Percentiles rank a stretch among this genome's conserved stretches.
Evolutionary conservation across 2,113 vertebrate genomes (phyloP).

Genomic region (Riparia riparia): DNA sequence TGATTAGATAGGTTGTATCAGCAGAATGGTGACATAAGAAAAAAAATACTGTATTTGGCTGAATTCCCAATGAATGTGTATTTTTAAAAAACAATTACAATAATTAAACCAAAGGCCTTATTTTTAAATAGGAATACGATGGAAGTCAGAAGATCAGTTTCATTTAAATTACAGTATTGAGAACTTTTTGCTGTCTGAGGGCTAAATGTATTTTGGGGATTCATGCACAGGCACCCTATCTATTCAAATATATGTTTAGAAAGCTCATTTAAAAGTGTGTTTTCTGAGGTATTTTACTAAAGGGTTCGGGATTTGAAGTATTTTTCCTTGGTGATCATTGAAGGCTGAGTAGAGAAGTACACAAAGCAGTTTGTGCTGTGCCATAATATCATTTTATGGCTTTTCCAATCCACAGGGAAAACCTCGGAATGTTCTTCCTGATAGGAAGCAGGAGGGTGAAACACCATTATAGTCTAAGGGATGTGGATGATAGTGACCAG

Average conservation of each 20-base stretch:
- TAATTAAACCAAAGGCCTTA: background rate
- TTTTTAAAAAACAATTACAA: background rate
- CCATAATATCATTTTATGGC: background rate
- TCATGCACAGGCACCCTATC: background rate
- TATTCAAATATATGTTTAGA: background rate
- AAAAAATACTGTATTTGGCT: background rate
- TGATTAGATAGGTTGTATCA: background rate
- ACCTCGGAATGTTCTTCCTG: background rate
- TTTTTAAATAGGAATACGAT: background rate
- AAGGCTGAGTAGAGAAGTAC: background rate
- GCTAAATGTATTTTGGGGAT: background rate
- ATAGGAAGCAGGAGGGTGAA: background rate
- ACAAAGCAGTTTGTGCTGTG: background rate
- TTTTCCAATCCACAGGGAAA: background rate
- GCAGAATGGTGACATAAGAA: background rate
- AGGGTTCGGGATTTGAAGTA: background rate
- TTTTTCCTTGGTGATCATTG: background rate
- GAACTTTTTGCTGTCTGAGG: background rate
- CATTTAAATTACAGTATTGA: background rate
- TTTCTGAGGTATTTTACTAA: background rate
- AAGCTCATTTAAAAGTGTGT: background rate
- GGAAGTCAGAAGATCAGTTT: background rate
- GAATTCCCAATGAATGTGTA: background rate
- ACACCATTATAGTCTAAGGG: fast-evolving
- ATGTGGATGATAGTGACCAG: background rate